Percentiles rank a stretch among this genome's conserved stretches.
These are phyloP conservation scores for Cichladusa arquata DNA, from an alignment of 2,113 vertebrate genomes.

Conservation along the genomic window DNA sequence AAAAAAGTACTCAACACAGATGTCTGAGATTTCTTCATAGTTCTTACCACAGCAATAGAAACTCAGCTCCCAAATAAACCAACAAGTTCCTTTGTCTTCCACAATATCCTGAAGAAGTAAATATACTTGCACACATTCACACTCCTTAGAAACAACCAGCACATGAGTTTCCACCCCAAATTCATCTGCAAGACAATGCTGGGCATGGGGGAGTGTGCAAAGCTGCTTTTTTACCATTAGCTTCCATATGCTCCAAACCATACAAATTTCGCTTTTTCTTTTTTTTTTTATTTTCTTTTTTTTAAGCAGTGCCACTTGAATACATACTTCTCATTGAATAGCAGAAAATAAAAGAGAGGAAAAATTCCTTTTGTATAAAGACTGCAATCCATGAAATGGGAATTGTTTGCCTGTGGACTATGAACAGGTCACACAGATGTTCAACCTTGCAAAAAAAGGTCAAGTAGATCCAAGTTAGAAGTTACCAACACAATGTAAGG, in stretches of 20 bases:
- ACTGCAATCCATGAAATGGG: not conserved
- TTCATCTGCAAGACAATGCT: not conserved
- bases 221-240: not conserved
- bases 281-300: not conserved
- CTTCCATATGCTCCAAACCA: not conserved
- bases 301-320: not conserved
- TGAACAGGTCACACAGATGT: not conserved
- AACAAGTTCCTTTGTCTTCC: not conserved
- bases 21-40: not conserved
- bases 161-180: fast-evolving
- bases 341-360: not conserved
- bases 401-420: not conserved
- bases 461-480: not conserved
- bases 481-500: not conserved
- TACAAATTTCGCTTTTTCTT: not conserved
- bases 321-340: not conserved
- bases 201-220: not conserved
- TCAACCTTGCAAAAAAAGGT: not conserved
- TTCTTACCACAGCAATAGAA: not conserved
- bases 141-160: not conserved
- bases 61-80: not conserved
- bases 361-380: not conserved
- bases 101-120: not conserved
- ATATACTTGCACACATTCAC: not conserved
- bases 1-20: not conserved